These are phyloP conservation scores for Drosophila paulistorum DNA, from an alignment of 1,140 invertebrate species.

Conservation along the genomic window DNA sequence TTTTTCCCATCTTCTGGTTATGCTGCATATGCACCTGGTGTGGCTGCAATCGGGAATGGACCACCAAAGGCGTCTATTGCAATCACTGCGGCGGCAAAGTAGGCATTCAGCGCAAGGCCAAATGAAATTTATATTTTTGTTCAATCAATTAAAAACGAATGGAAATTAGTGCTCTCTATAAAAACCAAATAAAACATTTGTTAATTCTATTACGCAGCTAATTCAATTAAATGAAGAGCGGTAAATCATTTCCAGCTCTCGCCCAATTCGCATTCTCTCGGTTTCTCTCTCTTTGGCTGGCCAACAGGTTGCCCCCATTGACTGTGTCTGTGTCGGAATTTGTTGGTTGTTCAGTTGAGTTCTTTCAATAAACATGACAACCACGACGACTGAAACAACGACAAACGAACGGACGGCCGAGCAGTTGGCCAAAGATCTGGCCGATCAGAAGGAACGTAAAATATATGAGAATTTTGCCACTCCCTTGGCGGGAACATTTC, in stretches of 20 bases:
- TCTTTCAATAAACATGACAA: slow-evolving; percentile 43
- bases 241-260: slow-evolving; percentile 25
- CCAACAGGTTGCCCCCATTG: not conserved
- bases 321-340: not conserved
- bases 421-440: slow-evolving; percentile 31
- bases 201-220: slow-evolving; percentile 75
- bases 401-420: slow-evolving; percentile 37
- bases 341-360: slow-evolving; percentile 45
- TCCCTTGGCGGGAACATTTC: slow-evolving; percentile 69
- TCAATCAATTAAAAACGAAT: slow-evolving; percentile 48
- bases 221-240: slow-evolving; percentile 64
- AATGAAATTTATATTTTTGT: slow-evolving; percentile 35
- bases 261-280: not conserved
- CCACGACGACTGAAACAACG: slow-evolving; percentile 37
- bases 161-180: slow-evolving; percentile 45
- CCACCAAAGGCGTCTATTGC: slow-evolving; percentile 75
- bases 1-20: slow-evolving; percentile 77
- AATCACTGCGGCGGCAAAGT: slow-evolving; percentile 76
- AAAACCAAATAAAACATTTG: slow-evolving; percentile 5
- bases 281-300: not conserved
- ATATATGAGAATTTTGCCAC: slow-evolving; percentile 81
- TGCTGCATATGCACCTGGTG: slow-evolving; percentile 79
- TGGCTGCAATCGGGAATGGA: slow-evolving; percentile 79
- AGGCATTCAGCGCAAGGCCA: slow-evolving; percentile 69
- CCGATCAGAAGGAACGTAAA: slow-evolving; percentile 53